These are phyloP conservation scores for Chrysopa pallens DNA, from an alignment of 1,140 invertebrate species.

Conservation along the genomic window DNA sequence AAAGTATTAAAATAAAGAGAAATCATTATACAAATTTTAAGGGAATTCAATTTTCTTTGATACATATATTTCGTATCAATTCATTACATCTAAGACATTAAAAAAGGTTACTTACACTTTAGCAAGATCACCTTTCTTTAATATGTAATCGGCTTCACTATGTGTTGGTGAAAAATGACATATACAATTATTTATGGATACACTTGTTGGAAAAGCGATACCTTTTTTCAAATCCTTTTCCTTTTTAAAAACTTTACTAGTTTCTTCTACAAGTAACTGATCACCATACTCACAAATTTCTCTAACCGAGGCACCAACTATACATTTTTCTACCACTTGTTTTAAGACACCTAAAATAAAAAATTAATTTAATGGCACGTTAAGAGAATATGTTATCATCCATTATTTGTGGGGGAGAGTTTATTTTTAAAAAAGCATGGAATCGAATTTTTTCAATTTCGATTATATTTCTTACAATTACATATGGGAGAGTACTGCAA, in stretches of 20 bases:
- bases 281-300: constrained; percentile 90
- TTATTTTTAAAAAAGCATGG: too few relatives aligned
- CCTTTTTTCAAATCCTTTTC: constrained; percentile 97
- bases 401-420: too few relatives aligned
- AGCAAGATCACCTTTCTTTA: constrained; percentile 89
- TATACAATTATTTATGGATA: constrained; percentile 98
- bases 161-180: constrained; percentile 95
- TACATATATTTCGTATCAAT: too few relatives aligned
- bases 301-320: constrained; percentile 69
- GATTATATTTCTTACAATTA: too few relatives aligned
- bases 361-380: constrained; percentile 2
- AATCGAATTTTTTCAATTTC: too few relatives aligned
- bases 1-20: too few relatives aligned
- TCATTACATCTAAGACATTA: background rate
- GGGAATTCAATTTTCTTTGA: too few relatives aligned
- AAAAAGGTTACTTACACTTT: constrained; percentile 66
- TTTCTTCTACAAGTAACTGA: constrained; percentile 74
- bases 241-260: constrained; percentile 93
- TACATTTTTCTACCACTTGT: constrained; percentile 74
- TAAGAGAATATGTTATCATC: too few relatives aligned
- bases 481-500: too few relatives aligned
- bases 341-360: constrained; percentile 65
- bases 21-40: too few relatives aligned
- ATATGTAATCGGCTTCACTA: constrained; percentile 72
- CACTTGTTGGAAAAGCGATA: constrained; percentile 96